Evolutionary conservation across 2,888 invertebrate genomes (phyloP).

Genomic region (Mycalesis mineus): DNA sequence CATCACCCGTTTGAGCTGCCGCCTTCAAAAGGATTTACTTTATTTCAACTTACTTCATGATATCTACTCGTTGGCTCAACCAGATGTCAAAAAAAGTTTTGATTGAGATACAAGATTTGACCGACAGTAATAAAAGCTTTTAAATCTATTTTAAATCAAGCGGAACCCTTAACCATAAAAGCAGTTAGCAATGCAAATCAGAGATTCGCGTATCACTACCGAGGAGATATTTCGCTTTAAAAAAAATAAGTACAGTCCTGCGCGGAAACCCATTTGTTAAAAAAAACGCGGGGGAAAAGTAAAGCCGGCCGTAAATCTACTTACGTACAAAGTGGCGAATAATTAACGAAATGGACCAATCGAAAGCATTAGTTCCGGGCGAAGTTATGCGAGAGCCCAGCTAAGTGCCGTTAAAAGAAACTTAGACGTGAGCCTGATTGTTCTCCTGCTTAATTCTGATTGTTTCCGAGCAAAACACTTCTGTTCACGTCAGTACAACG

Average conservation of each 20-base stretch:
- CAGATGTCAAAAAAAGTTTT: too few species aligned
- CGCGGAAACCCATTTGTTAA: conserved; percentile 43
- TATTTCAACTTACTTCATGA: too few species aligned
- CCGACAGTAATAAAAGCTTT: too few species aligned
- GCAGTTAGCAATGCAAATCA: conserved; percentile 21
- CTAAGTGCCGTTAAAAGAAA: conserved; percentile 77
- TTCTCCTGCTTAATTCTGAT: conserved; percentile 73
- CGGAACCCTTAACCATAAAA: conserved; percentile 1
- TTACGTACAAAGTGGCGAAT: conserved; percentile 77
- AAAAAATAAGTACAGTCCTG: conserved; percentile 34
- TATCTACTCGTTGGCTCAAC: too few species aligned
- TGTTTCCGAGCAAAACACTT: conserved; percentile 70
- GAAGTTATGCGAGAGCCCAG: conserved; percentile 68
- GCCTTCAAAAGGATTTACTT: too few species aligned
- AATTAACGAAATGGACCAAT: conserved; percentile 78
- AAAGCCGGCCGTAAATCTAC: conserved; percentile 72
- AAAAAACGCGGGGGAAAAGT: conserved; percentile 49
- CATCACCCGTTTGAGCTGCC: too few species aligned
- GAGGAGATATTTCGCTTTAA: conserved; percentile 27
- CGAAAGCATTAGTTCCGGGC: conserved; percentile 71
- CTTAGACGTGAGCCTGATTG: conserved; percentile 73
- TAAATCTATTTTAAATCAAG: not conserved
- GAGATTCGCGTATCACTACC: conserved; percentile 14
- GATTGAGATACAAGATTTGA: too few species aligned
- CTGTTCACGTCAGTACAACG: conserved; percentile 60